phyloP scores from a whole-genome alignment of 1,140 invertebrate genomes.

The Calephelis nemesis region DNA sequence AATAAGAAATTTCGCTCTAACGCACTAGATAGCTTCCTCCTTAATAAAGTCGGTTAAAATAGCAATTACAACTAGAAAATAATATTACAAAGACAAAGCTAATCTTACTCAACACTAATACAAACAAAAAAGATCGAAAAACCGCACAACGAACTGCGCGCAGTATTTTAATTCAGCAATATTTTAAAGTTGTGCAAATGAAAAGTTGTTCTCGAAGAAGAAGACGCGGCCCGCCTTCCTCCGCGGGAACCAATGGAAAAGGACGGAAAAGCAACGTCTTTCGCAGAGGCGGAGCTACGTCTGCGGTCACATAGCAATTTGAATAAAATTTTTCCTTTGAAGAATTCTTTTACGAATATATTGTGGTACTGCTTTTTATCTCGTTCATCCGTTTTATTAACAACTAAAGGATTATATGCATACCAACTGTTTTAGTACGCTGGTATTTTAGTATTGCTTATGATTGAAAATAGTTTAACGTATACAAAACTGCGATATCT shows the following conservation, averaged over 20 bases:
- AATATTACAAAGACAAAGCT: background rate
- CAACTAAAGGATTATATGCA: conserved; percentile 21
- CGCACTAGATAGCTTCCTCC: too few species aligned
- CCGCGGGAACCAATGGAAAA: conserved; percentile 70
- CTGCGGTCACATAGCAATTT: conserved; percentile 70
- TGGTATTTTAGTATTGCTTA: too few species aligned
- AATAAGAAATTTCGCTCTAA: too few species aligned
- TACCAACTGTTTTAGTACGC: conserved; percentile 4
- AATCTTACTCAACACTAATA: background rate
- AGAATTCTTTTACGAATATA: conserved; percentile 72
- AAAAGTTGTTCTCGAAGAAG: conserved; percentile 73
- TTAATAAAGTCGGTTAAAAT: background rate
- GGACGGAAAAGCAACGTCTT: conserved; percentile 70
- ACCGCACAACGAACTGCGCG: conserved; percentile 64
- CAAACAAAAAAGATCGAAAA: conserved; percentile 56
- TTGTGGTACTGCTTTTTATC: conserved; percentile 54
- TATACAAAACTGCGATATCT: too few species aligned
- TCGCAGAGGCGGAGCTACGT: conserved; percentile 62
- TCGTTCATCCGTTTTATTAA: conserved; percentile 41
- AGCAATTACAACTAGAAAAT: background rate
- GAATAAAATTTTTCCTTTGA: conserved; percentile 72
- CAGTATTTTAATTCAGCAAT: conserved; percentile 70
- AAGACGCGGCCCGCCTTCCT: conserved; percentile 65
- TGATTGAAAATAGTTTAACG: too few species aligned
- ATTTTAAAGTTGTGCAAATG: conserved; percentile 75